Conservation (phyloP, 2,888 invertebrate genomes). For the Galerucella nymphaeae region DNA sequence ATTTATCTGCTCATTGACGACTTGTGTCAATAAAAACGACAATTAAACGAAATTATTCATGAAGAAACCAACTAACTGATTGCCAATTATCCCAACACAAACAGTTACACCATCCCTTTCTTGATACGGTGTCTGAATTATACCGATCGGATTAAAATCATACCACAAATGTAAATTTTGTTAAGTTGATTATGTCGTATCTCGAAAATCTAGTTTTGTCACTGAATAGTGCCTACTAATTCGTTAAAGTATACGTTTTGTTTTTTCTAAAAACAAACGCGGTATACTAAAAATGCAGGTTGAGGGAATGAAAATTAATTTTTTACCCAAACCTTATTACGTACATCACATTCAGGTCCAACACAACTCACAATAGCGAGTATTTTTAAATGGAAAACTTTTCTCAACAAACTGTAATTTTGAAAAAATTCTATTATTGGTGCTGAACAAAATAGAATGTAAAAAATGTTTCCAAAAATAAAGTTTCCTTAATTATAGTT, state of each 20-base stretch:
- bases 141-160: neutral
- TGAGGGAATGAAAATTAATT: no score
- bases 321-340: no score
- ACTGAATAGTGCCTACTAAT: neutral
- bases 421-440: no score
- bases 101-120: neutral
- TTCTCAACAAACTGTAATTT: no score
- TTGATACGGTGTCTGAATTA: neutral
- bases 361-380: no score
- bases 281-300: no score
- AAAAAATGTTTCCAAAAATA: no score
- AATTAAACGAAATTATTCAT: conserved; percentile 3
- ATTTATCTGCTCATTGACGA: no score
- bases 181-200: neutral
- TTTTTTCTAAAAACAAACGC: neutral
- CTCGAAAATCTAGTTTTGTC: neutral
- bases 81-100: conserved; percentile 6
- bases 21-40: neutral
- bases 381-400: no score
- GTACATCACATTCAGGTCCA: no score
- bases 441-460: no score
- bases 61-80: neutral
- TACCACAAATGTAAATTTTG: neutral
- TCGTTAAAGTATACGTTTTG: neutral
- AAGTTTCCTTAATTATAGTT: no score